Conservation (phyloP, 1,140 invertebrate genomes). For the Sarcophaga peregrina region DNA sequence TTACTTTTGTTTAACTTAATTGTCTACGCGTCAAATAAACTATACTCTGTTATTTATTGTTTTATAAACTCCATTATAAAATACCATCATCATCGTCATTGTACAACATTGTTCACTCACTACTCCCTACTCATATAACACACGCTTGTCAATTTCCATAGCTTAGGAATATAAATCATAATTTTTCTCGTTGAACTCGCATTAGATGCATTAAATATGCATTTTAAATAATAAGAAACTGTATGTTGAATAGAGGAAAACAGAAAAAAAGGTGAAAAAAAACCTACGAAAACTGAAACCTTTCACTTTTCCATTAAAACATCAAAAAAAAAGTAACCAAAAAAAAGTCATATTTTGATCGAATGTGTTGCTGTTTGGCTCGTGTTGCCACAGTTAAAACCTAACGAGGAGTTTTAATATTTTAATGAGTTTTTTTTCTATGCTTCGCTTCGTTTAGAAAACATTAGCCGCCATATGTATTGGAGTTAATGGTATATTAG, state of each 20-base stretch:
- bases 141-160: neutral
- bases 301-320: slow-evolving; percentile 13
- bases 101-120: neutral
- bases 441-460: neutral
- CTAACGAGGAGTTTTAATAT: neutral
- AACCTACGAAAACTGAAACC: slow-evolving; percentile 8
- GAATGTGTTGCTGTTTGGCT: neutral
- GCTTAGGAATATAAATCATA: neutral
- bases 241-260: neutral
- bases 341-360: neutral
- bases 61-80: neutral
- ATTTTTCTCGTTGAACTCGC: neutral
- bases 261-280: neutral
- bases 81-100: too few species aligned
- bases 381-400: slow-evolving; percentile 6
- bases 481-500: too few species aligned
- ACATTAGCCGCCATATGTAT: too few species aligned
- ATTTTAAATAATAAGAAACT: too few species aligned
- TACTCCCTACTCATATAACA: slow-evolving; percentile 14
- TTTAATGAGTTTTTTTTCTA: neutral
- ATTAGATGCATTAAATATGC: neutral
- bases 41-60: neutral
- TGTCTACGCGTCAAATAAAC: neutral
- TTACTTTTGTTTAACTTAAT: too few species aligned
- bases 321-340: neutral